Percentiles rank a stretch among this genome's conserved stretches.
Evolutionary conservation across 2,113 vertebrate species (phyloP).

Genomic region (Prunella fulvescens): DNA sequence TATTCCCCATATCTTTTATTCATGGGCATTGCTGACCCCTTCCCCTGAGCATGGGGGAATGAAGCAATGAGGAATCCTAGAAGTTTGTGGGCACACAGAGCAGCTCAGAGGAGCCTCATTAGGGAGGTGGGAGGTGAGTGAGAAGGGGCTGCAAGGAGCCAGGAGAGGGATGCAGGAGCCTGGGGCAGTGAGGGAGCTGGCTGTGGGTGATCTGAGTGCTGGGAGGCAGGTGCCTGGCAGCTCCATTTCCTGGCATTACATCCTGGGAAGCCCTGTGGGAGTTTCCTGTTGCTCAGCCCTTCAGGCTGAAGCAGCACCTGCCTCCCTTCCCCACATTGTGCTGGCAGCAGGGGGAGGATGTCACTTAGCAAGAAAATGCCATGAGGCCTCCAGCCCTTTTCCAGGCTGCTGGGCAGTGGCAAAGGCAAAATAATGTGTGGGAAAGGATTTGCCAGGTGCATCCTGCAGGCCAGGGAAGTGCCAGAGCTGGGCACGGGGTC

Average conservation of each 20-base stretch:
- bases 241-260: background rate
- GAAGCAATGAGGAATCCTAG: background rate
- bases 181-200: background rate
- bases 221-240: background rate
- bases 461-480: background rate
- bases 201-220: rapidly evolving
- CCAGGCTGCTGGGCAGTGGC: background rate
- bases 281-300: background rate
- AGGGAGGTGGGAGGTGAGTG: background rate
- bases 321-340: background rate
- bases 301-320: background rate
- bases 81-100: background rate
- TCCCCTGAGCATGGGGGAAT: background rate
- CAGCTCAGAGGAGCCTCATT: background rate
- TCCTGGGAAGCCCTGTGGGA: background rate
- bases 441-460: background rate
- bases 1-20: background rate
- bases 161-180: background rate
- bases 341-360: background rate
- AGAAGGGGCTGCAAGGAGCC: background rate
- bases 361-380: background rate
- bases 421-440: background rate
- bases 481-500: background rate
- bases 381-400: background rate
- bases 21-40: background rate